phyloP scores from a whole-genome alignment of 2,888 invertebrate genomes.

The Phorcus lineatus region DNA sequence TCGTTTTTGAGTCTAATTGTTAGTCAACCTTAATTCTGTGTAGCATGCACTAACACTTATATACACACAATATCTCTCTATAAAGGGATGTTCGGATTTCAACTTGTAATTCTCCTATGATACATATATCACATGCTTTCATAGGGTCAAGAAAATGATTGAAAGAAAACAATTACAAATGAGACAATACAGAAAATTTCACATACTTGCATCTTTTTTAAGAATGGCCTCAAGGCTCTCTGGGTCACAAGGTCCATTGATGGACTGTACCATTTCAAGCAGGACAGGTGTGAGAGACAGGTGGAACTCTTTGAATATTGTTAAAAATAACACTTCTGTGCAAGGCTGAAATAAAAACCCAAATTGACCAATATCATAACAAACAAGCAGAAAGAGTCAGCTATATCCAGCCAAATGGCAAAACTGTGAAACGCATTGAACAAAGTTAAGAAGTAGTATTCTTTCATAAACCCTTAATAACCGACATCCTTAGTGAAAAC shows the following conservation, averaged over 20 bases:
- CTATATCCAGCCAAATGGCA: too few species aligned
- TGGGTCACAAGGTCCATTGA: slow-evolving; percentile 81
- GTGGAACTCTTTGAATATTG: slow-evolving; percentile 88
- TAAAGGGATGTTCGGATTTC: too few species aligned
- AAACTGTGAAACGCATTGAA: not conserved
- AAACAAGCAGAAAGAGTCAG: too few species aligned
- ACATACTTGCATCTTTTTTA: slow-evolving; percentile 86
- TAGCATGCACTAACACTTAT: not conserved
- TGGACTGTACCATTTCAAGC: slow-evolving; percentile 82
- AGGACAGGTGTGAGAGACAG: slow-evolving; percentile 85
- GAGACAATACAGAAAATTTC: not conserved
- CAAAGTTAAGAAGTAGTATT: too few species aligned
- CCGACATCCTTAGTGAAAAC: too few species aligned
- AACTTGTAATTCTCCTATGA: too few species aligned
- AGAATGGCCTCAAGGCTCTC: slow-evolving; percentile 87
- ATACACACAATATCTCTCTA: too few species aligned
- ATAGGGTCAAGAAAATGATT: not conserved
- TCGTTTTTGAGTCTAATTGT: too few species aligned
- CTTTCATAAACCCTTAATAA: too few species aligned
- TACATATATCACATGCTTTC: not conserved
- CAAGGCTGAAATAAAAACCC: slow-evolving; percentile 83
- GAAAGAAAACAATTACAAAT: not conserved
- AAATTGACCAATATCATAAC: not conserved
- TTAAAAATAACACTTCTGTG: slow-evolving; percentile 89
- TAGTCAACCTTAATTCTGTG: too few species aligned